These are phyloP conservation scores for Oscheius sp. DNA, from an alignment of 2,888 invertebrate species.

Conservation along the genomic window DNA sequence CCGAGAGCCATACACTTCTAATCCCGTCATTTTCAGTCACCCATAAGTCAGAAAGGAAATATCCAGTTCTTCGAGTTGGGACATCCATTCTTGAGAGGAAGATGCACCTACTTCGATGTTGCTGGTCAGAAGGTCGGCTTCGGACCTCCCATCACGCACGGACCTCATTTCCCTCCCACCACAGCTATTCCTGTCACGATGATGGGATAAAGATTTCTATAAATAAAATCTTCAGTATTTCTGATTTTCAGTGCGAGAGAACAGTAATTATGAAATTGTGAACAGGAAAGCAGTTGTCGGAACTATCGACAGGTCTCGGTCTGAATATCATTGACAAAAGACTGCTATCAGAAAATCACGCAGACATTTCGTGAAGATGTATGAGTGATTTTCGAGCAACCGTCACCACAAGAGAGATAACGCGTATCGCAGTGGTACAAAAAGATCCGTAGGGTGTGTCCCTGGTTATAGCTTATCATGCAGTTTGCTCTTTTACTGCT, in stretches of 20 bases:
- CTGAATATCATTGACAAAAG: too few species aligned
- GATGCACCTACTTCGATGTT: constrained; percentile 33
- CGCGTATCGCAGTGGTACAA: background rate
- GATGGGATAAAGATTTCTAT: too few species aligned
- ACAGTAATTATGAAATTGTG: too few species aligned
- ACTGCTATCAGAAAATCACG: too few species aligned
- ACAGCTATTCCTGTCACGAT: background rate
- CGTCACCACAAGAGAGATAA: too few species aligned
- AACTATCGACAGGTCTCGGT: too few species aligned
- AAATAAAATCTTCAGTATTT: too few species aligned
- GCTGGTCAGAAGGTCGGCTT: constrained; percentile 23
- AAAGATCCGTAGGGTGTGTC: constrained; percentile 15
- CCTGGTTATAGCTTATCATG: background rate
- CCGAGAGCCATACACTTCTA: background rate
- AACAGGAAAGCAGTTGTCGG: too few species aligned
- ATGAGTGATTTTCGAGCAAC: too few species aligned
- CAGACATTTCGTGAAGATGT: too few species aligned
- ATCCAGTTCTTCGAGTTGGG: constrained; percentile 32
- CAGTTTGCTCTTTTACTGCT: constrained; percentile 8
- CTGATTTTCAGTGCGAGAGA: too few species aligned
- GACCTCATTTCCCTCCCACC: constrained; percentile 14
- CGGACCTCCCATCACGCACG: constrained; percentile 26
- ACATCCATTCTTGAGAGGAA: constrained; percentile 34
- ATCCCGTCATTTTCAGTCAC: constrained; percentile 12
- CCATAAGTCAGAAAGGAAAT: constrained; percentile 1